Conservation (phyloP, 2,888 invertebrate species). For the Platynereis dumerilii region DNA sequence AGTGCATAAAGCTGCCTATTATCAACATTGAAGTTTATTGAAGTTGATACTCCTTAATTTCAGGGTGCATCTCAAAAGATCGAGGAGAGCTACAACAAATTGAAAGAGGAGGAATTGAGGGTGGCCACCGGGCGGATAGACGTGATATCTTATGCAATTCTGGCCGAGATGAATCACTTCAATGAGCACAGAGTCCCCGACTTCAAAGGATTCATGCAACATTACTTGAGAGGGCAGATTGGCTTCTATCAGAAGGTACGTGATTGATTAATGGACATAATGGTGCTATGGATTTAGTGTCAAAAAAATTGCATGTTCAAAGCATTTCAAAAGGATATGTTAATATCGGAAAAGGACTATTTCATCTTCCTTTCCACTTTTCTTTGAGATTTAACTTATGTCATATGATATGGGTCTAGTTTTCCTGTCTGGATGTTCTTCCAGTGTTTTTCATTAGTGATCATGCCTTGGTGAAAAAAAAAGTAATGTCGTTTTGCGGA, state of each 20-base stretch:
- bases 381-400: no score
- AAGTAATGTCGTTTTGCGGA: no score
- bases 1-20: neutral
- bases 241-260: slow-evolving; percentile 82
- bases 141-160: slow-evolving; percentile 87
- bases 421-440: no score
- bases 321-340: no score
- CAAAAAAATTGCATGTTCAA: no score
- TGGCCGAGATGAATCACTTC: slow-evolving; percentile 95
- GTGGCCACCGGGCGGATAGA: slow-evolving; percentile 86
- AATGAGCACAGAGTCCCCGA: slow-evolving; percentile 85
- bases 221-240: slow-evolving; percentile 87
- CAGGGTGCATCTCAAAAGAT: slow-evolving; percentile 40
- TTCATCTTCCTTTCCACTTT: no score
- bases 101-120: slow-evolving; percentile 80
- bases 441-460: no score
- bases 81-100: slow-evolving; percentile 75
- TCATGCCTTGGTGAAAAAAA: no score
- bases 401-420: no score
- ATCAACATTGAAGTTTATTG: neutral
- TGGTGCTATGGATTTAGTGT: no score
- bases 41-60: neutral
- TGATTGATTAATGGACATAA: no score
- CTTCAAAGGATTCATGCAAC: slow-evolving; percentile 83
- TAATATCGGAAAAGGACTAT: no score